A percentile compares a stretch with the other conserved stretches of the same genome.
These are phyloP conservation scores for Dendronephthya gigantea DNA, from an alignment of 64 coral and sea anemone genomes.

Conservation along the genomic window DNA sequence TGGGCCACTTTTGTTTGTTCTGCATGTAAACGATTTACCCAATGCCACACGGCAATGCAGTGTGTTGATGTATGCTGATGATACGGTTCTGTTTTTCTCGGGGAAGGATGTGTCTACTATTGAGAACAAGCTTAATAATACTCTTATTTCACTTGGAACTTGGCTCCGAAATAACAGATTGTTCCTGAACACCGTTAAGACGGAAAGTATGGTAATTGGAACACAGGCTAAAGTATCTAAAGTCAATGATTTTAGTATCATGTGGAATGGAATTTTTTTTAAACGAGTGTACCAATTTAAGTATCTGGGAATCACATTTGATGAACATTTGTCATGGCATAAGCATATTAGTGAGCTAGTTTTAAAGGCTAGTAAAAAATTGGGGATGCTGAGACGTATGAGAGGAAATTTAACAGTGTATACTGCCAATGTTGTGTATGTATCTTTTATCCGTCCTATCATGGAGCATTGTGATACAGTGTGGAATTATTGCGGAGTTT, in stretches of 20 bases:
- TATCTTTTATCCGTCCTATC: conserved; percentile 27
- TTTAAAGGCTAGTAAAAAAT: conserved; percentile 13
- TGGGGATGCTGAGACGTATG: conserved; percentile 20
- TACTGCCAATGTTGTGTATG: conserved; percentile 32
- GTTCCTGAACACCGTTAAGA: conserved; percentile 10
- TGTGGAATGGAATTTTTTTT: background rate
- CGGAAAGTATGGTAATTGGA: conserved; percentile 5
- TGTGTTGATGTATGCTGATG: background rate
- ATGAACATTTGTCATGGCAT: background rate
- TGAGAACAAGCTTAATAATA: conserved; percentile 15
- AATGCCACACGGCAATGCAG: background rate
- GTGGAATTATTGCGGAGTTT: conserved; percentile 25
- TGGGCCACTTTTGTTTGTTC: background rate
- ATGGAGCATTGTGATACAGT: conserved; percentile 37
- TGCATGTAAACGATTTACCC: conserved; percentile 4
- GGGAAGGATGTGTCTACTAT: conserved; percentile 13
- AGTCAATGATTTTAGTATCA: background rate
- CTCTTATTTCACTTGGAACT: background rate
- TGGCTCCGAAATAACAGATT: conserved; percentile 30
- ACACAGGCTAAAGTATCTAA: background rate
- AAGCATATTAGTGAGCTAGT: background rate
- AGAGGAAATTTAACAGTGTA: background rate
- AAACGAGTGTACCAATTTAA: conserved; percentile 3
- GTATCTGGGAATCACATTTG: background rate
- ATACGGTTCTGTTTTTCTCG: background rate